Evolutionary conservation across 2,888 invertebrate species (phyloP), one percentile per base, ranked within the genome.

Genomic region (Andrena marginata): DNA sequence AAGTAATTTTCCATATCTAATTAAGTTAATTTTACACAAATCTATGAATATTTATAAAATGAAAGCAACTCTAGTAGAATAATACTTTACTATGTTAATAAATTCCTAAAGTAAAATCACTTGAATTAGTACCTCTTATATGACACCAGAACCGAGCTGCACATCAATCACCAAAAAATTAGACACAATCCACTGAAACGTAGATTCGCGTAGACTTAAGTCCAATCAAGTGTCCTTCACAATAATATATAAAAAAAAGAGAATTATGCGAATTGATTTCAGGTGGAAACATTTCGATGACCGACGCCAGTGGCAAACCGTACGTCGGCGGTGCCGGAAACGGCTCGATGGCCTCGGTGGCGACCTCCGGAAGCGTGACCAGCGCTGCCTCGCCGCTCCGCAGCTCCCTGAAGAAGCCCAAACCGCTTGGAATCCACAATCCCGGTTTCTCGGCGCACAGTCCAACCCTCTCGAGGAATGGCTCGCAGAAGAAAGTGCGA

Each of bases 401-500:
- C 26, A 98, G 98, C 29, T 98, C 98, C 70, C 95, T 98, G 70
- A 98, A 98, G 94, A 97, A 97, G 91, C 97, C 97, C 0, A 96
- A 97, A 85, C 96, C 97, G 0, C 94, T 97, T 78, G 98, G 98
- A 10, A 98, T 98, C 81, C 98, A 97, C 89, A 98, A 98, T 95
- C 98, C 98, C 0, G 97, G 97, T 51, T 97, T 97, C 90, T 97
- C 97, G 0, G 97, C 97, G 1, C 97, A 97, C 87, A 98, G 98
- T 20, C 98, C 98, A 0, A 96, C 97, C 0, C 95, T 98, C 80
- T 96, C 97, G 68, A 95, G 98, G 74, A 98, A 98, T 90, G 98
- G 97, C 0, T 98, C 98, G 91, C 97, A 97, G 92, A 98, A 98
- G 94, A 98, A 98, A 95, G 98, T 98, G 80, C 96, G 98, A 83